These are phyloP conservation scores for Silurus aristotelis DNA, from an alignment of 2,797 vertebrate species.

Conservation along the genomic window DNA sequence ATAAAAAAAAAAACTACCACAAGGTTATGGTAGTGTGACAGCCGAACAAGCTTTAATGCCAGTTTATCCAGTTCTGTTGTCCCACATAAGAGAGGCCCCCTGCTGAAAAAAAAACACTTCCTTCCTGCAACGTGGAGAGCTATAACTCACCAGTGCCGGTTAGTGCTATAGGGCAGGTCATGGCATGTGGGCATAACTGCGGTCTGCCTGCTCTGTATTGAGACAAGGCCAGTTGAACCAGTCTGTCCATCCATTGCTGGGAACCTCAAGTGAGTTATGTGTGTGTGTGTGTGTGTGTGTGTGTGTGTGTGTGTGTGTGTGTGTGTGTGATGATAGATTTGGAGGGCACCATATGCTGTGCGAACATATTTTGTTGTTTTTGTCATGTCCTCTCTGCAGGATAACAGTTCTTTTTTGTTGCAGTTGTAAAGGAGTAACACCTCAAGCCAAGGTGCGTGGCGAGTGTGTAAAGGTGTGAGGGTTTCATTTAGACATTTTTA, in stretches of 20 bases:
- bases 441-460: constrained; percentile 24
- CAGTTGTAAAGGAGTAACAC: constrained; percentile 32
- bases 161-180: constrained; percentile 45
- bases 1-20: neutral
- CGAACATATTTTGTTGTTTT: constrained; percentile 24
- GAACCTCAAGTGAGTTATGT: constrained; percentile 45
- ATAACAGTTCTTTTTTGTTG: constrained; percentile 23
- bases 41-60: constrained; percentile 14
- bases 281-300: constrained; percentile 36
- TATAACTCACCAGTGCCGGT: constrained; percentile 35
- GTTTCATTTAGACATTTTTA: constrained; percentile 25
- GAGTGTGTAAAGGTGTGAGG: constrained; percentile 24
- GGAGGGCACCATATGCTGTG: constrained; percentile 51
- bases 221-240: constrained; percentile 65
- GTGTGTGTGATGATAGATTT: constrained; percentile 41
- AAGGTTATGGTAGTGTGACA: neutral
- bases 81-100: neutral
- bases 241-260: constrained; percentile 48
- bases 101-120: constrained; percentile 17
- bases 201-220: constrained; percentile 27
- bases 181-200: constrained; percentile 46
- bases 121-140: constrained; percentile 29
- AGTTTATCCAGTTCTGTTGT: constrained; percentile 18
- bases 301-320: constrained; percentile 30
- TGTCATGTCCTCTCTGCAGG: constrained; percentile 18